Evolutionary conservation across 2,113 vertebrate genomes (phyloP), one percentile per base, ranked within the genome.

Genomic region (Spheniscus mendiculus): DNA sequence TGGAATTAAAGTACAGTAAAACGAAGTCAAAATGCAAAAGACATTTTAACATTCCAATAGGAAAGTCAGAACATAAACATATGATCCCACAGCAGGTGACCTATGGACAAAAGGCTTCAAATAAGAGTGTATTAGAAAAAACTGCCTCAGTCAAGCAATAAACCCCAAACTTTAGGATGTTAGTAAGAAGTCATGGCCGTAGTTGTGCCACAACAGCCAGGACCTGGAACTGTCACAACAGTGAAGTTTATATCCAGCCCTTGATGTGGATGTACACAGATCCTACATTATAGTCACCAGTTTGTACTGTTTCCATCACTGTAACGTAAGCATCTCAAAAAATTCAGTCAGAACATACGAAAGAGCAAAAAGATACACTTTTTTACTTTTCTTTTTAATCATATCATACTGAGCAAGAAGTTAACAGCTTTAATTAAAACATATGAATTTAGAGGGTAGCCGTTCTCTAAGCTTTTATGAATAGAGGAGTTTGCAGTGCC

Each of bases 261-360:
- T 12, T 26, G 29, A 69, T 26, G 15, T 9, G 58, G 21, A 92
- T 8, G 29, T 22, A 72, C 8, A 40, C 12, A 63, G 25, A 47
- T 49, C 32, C 53, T 65, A 61, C 0, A 1, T 10, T 44, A 70
- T 0, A n/a, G 42, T 32, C 25, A 83, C 26, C 27, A 29, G 32
- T 65, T 87, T n/a, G 10, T 19, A 69, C 29, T 21, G 15, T 49
- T 76, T 63, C 45, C 55, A 66, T 42, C n/a, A 59, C 36, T 34
- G 18, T 6, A 83, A 83, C 2, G 9, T 22, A 52, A 56, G 8
- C 15, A 67, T 15, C 34, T 88, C n/a, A 56, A 45, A 45, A 82
- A 80, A 34, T 30, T 47, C n/a, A 61, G 8, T 38, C 63, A 40
- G 10, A 89, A 29, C 15, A 47, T 3, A 45, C 3, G 15, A 30